Percentiles rank a stretch among this genome's conserved stretches.
Evolutionary conservation across 2,888 invertebrate species (phyloP).

Genomic region (Elaeidobius kamerunicus): DNA sequence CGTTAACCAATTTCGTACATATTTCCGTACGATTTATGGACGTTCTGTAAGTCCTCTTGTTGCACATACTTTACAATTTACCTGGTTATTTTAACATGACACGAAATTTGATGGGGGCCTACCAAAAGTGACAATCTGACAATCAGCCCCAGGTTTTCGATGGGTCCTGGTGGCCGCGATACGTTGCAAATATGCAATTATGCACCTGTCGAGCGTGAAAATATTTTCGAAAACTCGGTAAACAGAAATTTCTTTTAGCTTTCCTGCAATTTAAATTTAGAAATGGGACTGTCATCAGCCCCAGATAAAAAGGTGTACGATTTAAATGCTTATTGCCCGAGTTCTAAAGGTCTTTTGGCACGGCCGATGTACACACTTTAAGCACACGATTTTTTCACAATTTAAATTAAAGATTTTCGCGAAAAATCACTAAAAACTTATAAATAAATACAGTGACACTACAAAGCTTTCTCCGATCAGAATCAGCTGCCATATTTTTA

Average conservation of each 20-base stretch:
- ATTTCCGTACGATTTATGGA: conserved; percentile 42
- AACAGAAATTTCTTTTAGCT: conserved; percentile 25
- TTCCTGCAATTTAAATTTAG: conserved; percentile 37
- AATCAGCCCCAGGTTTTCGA: conserved; percentile 12
- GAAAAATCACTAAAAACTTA: conserved; percentile 15
- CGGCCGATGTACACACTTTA: conserved; percentile 4
- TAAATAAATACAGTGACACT: conserved; percentile 37
- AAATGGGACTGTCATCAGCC: conserved; percentile 33
- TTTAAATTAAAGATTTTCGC: conserved; percentile 7
- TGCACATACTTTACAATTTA: conserved; percentile 40
- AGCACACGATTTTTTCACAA: conserved; percentile 6
- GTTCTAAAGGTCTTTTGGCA: not conserved
- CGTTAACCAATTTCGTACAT: conserved; percentile 51
- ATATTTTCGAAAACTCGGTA: conserved; percentile 14
- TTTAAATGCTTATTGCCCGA: conserved; percentile 3
- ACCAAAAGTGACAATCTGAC: conserved; percentile 13
- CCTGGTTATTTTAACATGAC: conserved; percentile 26
- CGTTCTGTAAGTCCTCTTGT: conserved; percentile 36
- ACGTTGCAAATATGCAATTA: conserved; percentile 6
- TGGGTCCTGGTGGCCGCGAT: too few species aligned
- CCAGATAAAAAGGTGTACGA: conserved; percentile 29
- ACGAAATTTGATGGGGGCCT: conserved; percentile 15
- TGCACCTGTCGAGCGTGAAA: conserved; percentile 8
- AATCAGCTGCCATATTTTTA: conserved; percentile 40
- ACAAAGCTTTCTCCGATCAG: conserved; percentile 43